Evolutionary conservation across 2,797 vertebrate genomes (phyloP).

Genomic region (Streptopelia turtur): DNA sequence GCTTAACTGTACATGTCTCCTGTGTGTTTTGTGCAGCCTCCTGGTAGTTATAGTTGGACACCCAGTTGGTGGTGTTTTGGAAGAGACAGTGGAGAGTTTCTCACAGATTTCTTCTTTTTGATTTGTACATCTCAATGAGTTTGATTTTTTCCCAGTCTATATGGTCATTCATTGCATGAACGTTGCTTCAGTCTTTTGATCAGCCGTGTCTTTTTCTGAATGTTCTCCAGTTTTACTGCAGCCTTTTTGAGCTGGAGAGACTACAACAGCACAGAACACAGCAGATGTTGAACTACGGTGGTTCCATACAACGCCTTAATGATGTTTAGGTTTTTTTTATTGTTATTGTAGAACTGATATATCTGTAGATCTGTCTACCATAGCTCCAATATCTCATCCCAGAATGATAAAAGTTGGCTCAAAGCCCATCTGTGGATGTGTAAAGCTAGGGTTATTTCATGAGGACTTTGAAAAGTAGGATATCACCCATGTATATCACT

Average conservation of each 20-base stretch:
- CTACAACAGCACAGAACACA: background rate
- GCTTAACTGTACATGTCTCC: background rate
- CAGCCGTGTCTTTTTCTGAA: background rate
- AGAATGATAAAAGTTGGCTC: conserved; percentile 16
- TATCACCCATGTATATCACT: conserved; percentile 8
- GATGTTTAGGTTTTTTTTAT: background rate
- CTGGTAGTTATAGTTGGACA: background rate
- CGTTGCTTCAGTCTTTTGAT: background rate
- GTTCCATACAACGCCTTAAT: background rate
- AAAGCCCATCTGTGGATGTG: background rate
- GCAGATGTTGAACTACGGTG: background rate
- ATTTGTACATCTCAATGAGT: background rate
- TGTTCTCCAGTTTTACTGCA: background rate
- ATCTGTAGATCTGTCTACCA: background rate
- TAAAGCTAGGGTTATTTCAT: conserved; percentile 11
- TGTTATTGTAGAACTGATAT: background rate
- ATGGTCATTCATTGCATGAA: background rate
- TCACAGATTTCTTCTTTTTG: background rate
- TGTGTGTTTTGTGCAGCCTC: background rate
- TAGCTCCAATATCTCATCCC: background rate
- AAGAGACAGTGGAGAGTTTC: background rate
- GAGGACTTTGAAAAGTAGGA: conserved; percentile 22
- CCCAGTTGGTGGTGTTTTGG: background rate
- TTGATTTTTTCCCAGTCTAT: background rate
- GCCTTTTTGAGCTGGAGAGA: background rate